Base-by-base conservation (phyloP, 35 echinoderm and acorn worm genomes). In the Chiridota heheva region DNA sequence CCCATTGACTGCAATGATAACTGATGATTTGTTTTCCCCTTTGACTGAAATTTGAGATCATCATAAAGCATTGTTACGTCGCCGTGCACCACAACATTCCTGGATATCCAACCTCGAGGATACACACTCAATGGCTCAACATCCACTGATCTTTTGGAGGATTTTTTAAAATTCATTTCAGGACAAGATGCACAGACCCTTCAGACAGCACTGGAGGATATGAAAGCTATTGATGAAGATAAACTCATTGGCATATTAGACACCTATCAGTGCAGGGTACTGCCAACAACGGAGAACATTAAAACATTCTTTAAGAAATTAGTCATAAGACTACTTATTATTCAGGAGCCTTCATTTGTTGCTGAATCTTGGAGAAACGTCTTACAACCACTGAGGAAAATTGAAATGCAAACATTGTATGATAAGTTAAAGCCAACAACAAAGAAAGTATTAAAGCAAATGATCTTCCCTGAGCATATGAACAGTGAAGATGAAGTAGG, bases 221-320 rank as follows among this genome's bases (percentile, higher is more conserved):
- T 51, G 22, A 20, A 73, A 16, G 40, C 39, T 42, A 42, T 20
- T 24, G 69, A 73, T 12, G 5, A 44, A 32, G 69, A 42, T 25
- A 51, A 78, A 37, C 73, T 78, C 5, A 57, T 78, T 44, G 36
- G 28, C 51, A 5, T 78, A 15, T 60, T 78, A 60, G 55, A 78
- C 25, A 60, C 3, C 31, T 40, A 78, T 60, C 17, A 78, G 35
- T 78, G 73, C 46, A 58, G 45, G 33, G 55, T 58, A 41, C 26
- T 78, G 55, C 73, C 73, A 34, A 78, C 73, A 58, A 25, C 26
- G 16, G n/a, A 60, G 4, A 78, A 78, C n/a, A n/a, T n/a, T n/a
- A n/a, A n/a, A n/a, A n/a, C n/a, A n/a, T n/a, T n/a, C n/a, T n/a
- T n/a, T n/a, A n/a, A n/a, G n/a, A n/a, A n/a, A n/a, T n/a, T n/a